These are phyloP conservation scores for Xiphorhynchus elegans DNA, from an alignment of 2,113 vertebrate genomes.

Conservation along the genomic window DNA sequence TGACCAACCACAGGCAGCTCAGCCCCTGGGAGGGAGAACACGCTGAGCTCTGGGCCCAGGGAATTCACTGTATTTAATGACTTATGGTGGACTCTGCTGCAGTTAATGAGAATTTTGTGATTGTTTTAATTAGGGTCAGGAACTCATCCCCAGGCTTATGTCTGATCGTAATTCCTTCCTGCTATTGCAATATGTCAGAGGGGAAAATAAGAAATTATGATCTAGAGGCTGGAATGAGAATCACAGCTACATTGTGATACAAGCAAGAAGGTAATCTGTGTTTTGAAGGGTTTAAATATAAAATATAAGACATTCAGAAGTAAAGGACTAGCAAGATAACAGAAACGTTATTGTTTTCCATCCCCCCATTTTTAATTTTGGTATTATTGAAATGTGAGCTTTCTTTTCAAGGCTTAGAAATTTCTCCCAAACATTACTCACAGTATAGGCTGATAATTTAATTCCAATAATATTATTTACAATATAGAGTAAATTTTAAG, in stretches of 20 bases:
- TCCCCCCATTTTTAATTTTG: neutral
- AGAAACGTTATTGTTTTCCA: neutral
- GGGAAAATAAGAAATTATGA: neutral
- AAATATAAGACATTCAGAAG: neutral
- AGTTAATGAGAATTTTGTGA: neutral
- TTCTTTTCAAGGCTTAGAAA: neutral
- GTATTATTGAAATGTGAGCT: neutral
- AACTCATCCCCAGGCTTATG: neutral
- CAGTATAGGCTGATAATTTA: neutral
- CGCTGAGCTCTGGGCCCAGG: neutral
- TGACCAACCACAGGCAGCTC: neutral
- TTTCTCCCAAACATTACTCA: neutral
- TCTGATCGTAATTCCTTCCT: neutral
- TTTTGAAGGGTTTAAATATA: neutral
- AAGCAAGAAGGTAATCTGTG: neutral
- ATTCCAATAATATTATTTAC: neutral
- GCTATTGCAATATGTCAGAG: neutral
- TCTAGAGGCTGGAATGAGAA: neutral
- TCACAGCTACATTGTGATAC: neutral
- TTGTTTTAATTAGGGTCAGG: neutral
- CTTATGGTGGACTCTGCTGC: neutral
- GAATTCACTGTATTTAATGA: neutral
- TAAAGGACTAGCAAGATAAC: neutral
- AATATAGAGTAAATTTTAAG: neutral
- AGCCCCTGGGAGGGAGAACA: neutral